These are phyloP conservation scores for Vimba vimba DNA, from an alignment of 2,113 vertebrate species.

Conservation along the genomic window DNA sequence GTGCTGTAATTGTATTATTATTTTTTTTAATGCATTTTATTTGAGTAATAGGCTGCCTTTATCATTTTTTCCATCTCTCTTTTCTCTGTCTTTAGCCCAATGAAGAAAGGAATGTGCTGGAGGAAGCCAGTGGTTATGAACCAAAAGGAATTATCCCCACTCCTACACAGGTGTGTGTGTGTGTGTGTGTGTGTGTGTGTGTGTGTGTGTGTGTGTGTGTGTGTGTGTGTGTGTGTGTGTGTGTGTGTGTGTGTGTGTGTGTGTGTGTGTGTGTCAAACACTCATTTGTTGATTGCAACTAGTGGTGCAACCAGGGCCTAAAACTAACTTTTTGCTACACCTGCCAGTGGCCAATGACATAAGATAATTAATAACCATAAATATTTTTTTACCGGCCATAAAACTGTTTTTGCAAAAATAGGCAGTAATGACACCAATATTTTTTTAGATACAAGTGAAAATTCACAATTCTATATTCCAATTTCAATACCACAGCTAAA, in stretches of 20 bases:
- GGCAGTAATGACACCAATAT: too few species aligned
- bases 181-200: slow-evolving; percentile 62
- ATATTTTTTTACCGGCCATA: too few species aligned
- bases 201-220: slow-evolving; percentile 62
- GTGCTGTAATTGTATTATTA: not conserved
- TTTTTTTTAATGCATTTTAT: not conserved
- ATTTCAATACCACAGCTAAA: too few species aligned
- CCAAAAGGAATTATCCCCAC: slow-evolving; percentile 71
- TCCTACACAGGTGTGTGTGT: slow-evolving; percentile 74
- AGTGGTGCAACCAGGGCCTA: too few species aligned
- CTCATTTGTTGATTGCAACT: not conserved
- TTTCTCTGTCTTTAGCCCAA: slow-evolving; percentile 80
- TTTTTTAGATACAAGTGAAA: too few species aligned
- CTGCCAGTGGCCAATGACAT: too few species aligned
- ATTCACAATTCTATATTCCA: too few species aligned
- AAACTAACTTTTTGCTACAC: too few species aligned
- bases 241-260: slow-evolving; percentile 76
- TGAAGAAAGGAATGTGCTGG: slow-evolving; percentile 94
- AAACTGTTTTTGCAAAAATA: too few species aligned
- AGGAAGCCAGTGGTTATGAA: slow-evolving; percentile 89
- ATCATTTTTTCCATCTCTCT: not conserved
- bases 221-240: slow-evolving; percentile 76
- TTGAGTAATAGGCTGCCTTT: not conserved
- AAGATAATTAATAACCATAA: too few species aligned
- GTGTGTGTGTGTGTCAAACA: not conserved